phyloP scores from a whole-genome alignment of 92 coral and sea anemone genomes.

The Phymanthus crucifer region DNA sequence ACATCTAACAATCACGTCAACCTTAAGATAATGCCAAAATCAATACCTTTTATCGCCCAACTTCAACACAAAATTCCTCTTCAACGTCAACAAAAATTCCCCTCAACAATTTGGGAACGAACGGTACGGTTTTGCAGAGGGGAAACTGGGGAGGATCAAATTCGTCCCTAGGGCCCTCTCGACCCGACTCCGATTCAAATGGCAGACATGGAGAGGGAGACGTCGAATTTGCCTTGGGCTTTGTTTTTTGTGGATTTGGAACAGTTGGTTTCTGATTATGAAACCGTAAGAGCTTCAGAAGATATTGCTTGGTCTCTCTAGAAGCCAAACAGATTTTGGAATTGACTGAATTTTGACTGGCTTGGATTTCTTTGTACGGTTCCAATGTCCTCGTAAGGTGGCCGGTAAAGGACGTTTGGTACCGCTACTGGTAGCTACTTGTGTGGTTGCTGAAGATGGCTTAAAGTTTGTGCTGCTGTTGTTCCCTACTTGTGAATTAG shows the following conservation, averaged over 20 bases:
- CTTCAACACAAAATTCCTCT: neutral
- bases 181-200: no score
- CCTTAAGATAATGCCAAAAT: no score
- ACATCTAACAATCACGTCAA: no score
- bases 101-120: neutral
- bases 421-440: neutral
- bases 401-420: neutral
- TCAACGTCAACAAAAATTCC: no score
- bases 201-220: no score
- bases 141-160: neutral
- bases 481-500: neutral
- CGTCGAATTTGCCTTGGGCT: no score
- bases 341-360: constrained; percentile 33
- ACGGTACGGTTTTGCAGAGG: neutral
- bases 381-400: constrained; percentile 25
- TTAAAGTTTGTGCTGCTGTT: neutral
- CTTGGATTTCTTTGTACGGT: constrained; percentile 33
- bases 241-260: no score
- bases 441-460: neutral
- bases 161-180: no score
- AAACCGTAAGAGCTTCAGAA: no score
- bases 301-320: constrained; percentile 56
- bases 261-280: no score
- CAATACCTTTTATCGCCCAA: no score
- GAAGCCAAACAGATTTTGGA: constrained; percentile 51